Conservation (phyloP, 2,888 invertebrate species). For the Cerastis leucographa region DNA sequence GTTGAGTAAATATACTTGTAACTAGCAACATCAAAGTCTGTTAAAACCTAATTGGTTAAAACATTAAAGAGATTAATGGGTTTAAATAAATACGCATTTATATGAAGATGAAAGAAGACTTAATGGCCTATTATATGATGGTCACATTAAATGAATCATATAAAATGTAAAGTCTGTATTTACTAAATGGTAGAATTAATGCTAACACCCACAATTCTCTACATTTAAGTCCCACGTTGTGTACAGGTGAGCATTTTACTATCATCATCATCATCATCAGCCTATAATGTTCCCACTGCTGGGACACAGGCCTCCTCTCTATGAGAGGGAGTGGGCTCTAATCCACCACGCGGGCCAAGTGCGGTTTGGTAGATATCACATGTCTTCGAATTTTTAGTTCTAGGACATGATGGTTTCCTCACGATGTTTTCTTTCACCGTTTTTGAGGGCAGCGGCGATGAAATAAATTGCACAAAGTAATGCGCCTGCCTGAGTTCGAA, state of each 20-base stretch:
- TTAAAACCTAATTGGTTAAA: constrained; percentile 19
- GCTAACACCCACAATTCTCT: not conserved
- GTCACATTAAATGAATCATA: constrained; percentile 23
- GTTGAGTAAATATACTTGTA: constrained; percentile 22
- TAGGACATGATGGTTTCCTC: too few species aligned
- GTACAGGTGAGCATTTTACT: not conserved
- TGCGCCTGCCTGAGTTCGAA: too few species aligned
- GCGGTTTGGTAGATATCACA: too few species aligned
- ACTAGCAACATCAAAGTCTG: constrained; percentile 35
- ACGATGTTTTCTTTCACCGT: too few species aligned
- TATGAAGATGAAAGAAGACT: constrained; percentile 41
- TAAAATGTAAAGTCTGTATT: not conserved
- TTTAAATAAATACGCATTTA: constrained; percentile 6
- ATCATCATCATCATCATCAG: too few species aligned
- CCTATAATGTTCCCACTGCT: too few species aligned
- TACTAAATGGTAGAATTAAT: not conserved
- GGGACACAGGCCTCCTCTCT: too few species aligned
- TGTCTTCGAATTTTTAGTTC: too few species aligned
- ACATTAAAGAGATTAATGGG: constrained; percentile 38
- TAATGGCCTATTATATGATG: constrained; percentile 34
- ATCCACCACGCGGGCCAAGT: too few species aligned
- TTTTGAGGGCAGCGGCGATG: too few species aligned
- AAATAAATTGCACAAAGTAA: too few species aligned
- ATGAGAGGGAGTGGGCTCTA: too few species aligned
- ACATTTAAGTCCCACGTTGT: not conserved